phyloP scores from a whole-genome alignment of 2,888 invertebrate species.

The Eilema sororculum region DNA sequence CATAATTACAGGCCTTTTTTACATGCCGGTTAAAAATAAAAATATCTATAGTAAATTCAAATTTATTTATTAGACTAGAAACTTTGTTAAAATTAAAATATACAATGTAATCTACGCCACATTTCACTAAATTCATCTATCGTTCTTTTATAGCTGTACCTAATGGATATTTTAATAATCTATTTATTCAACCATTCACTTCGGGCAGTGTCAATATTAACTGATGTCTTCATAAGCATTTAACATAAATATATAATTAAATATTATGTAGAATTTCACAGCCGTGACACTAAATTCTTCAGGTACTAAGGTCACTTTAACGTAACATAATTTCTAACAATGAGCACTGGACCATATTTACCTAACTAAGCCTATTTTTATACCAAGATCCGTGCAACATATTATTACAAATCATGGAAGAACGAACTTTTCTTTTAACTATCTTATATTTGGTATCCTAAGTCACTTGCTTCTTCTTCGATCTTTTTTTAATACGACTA shows the following conservation, averaged over 20 bases:
- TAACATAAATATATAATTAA: constrained; percentile 30
- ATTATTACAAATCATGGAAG: neutral
- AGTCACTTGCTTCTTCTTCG: neutral
- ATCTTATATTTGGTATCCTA: neutral
- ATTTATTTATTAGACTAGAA: constrained; percentile 13
- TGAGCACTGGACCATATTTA: constrained; percentile 23
- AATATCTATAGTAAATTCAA: neutral
- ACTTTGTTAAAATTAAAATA: neutral
- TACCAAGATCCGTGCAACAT: neutral
- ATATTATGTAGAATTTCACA: constrained; percentile 36
- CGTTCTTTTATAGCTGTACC: neutral
- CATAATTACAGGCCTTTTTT: too few species aligned
- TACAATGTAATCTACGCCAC: neutral
- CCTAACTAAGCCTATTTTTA: constrained; percentile 4
- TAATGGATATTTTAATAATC: neutral
- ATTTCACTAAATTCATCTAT: neutral
- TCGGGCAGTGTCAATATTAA: constrained; percentile 6
- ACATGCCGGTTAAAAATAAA: neutral
- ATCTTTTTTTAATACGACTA: neutral
- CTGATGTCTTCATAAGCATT: constrained; percentile 17
- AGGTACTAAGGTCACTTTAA: constrained; percentile 42
- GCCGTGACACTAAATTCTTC: constrained; percentile 37
- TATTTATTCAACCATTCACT: neutral
- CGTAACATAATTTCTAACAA: constrained; percentile 16
- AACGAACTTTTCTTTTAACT: neutral